Percentiles rank a stretch among this genome's conserved stretches.
These are phyloP conservation scores for Dysidea cf. avara DNA, from an alignment of 37 sponge, comb jelly and placozoan species.

Conservation along the genomic window DNA sequence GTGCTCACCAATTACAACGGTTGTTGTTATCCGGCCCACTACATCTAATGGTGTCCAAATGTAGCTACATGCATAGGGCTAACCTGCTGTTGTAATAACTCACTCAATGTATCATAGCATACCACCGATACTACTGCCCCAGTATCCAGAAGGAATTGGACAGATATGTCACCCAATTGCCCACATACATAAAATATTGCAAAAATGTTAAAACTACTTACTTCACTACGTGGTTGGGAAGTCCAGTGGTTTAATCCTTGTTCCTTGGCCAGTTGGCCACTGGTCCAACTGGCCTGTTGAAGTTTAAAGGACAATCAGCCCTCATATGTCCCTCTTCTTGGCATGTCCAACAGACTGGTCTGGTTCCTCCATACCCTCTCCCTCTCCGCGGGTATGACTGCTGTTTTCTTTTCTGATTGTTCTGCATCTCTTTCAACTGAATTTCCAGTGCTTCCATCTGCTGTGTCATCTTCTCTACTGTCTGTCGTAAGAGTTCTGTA, in stretches of 20 bases:
- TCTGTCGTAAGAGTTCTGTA: not conserved
- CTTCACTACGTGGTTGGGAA: too few relatives aligned
- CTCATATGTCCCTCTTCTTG: slow-evolving; percentile 14
- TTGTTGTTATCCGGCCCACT: not conserved
- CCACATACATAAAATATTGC: not conserved
- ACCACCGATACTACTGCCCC: slow-evolving; percentile 20
- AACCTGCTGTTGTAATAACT: too few relatives aligned
- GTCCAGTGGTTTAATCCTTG: not conserved
- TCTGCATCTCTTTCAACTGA: not conserved
- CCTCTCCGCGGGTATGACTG: too few relatives aligned
- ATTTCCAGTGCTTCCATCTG: not conserved
- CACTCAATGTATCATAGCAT: too few relatives aligned
- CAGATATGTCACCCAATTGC: not conserved
- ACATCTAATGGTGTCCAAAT: slow-evolving; percentile 15
- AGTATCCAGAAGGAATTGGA: slow-evolving; percentile 5
- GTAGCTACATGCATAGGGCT: not conserved
- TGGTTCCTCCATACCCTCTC: too few relatives aligned
- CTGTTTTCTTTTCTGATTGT: too few relatives aligned
- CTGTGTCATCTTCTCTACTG: slow-evolving; percentile 13
- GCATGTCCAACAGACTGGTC: slow-evolving; percentile 14
- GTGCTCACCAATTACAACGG: not conserved
- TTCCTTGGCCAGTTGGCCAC: slow-evolving; percentile 9
- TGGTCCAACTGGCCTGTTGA: slow-evolving; percentile 3
- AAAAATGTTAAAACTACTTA: not conserved
- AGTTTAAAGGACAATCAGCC: slow-evolving; percentile 34